Evolutionary conservation across 1,140 invertebrate genomes (phyloP).

Genomic region (Triops longicaudatus): DNA sequence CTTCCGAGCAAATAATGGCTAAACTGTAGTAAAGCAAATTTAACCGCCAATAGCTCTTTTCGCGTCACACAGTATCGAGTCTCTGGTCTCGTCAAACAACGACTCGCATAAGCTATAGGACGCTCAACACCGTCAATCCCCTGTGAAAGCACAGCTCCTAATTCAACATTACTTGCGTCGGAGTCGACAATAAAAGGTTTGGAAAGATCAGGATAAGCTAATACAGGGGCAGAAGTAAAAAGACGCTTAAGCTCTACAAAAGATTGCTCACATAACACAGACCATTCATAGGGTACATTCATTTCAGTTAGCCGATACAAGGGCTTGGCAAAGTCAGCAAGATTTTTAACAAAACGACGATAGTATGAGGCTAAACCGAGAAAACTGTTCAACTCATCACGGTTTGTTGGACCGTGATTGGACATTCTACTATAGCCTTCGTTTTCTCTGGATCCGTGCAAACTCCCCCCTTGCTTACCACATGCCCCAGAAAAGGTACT

Average conservation of each 20-base stretch:
- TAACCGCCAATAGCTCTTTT: slow-evolving; percentile 3
- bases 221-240: not conserved
- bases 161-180: not conserved
- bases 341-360: no score
- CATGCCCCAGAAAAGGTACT: no score
- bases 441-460: no score
- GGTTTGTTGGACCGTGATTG: no score
- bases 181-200: not conserved
- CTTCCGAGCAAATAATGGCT: not conserved
- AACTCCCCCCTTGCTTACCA: no score
- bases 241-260: no score
- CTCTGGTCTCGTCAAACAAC: not conserved
- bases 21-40: not conserved
- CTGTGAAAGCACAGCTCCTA: not conserved
- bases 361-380: no score
- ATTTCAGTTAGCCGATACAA: no score
- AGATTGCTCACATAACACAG: no score
- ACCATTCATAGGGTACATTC: no score
- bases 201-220: not conserved
- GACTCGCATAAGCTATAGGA: not conserved
- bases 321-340: no score
- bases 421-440: slow-evolving; percentile 33
- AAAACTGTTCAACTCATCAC: no score
- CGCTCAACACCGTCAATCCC: not conserved
- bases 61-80: not conserved